Percentiles rank a stretch among this genome's conserved stretches.
These are phyloP conservation scores for Bhutanitis thaidina DNA, from an alignment of 2,888 invertebrate species.

Conservation along the genomic window DNA sequence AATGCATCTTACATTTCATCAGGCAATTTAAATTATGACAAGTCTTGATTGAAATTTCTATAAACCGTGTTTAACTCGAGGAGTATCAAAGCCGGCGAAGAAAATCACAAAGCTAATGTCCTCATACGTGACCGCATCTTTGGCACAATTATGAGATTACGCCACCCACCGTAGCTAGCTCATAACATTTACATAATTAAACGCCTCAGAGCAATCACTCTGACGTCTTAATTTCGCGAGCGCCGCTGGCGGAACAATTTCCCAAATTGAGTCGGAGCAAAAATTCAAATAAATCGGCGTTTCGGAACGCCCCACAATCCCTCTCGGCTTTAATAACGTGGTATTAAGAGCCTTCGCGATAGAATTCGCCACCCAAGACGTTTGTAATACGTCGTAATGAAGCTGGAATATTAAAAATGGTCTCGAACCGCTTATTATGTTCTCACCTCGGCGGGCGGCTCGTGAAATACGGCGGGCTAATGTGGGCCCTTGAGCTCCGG, in stretches of 20 bases:
- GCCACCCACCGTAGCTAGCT: constrained; percentile 71
- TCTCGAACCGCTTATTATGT: constrained; percentile 76
- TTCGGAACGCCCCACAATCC: constrained; percentile 54
- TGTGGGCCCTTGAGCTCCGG: constrained; percentile 50
- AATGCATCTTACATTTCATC: background rate
- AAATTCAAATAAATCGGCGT: constrained; percentile 78
- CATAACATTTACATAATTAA: constrained; percentile 79
- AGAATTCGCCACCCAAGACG: constrained; percentile 80
- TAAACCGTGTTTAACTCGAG: background rate
- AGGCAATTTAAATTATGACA: background rate
- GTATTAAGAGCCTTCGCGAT: constrained; percentile 76
- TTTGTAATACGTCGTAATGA: constrained; percentile 78
- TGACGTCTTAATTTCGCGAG: constrained; percentile 79
- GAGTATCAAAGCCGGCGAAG: constrained; percentile 26
- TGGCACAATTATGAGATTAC: constrained; percentile 54
- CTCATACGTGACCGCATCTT: constrained; percentile 66
- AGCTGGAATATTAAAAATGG: constrained; percentile 79
- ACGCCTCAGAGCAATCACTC: constrained; percentile 73
- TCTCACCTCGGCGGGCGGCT: constrained; percentile 74
- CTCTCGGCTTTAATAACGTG: constrained; percentile 68
- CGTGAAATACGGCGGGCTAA: constrained; percentile 75
- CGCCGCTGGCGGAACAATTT: constrained; percentile 75
- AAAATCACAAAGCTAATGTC: constrained; percentile 58
- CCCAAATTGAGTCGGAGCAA: constrained; percentile 78
- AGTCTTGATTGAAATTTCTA: background rate